Percentiles rank a stretch among this genome's conserved stretches.
These are phyloP conservation scores for Poeciliopsis turneri DNA, from an alignment of 2,797 vertebrate species.

Conservation along the genomic window DNA sequence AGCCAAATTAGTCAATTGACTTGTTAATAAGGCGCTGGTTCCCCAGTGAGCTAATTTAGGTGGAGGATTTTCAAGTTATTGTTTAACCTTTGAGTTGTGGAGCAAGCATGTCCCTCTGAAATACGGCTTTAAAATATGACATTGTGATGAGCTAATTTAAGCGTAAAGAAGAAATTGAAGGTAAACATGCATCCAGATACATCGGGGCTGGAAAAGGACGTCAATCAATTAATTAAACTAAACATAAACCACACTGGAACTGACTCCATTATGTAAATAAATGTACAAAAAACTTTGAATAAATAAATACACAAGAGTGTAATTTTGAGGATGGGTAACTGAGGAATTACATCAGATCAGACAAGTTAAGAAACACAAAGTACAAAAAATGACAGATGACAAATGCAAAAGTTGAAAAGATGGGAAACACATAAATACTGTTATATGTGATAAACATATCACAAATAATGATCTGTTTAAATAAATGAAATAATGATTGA, in stretches of 20 bases:
- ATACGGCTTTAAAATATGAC: neutral
- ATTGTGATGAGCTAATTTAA: neutral
- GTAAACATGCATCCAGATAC: neutral
- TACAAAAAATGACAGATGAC: neutral
- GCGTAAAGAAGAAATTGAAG: neutral
- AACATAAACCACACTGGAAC: neutral
- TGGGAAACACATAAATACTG: neutral
- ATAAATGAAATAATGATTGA: neutral
- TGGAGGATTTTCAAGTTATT: conserved; percentile 17
- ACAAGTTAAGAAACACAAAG: neutral
- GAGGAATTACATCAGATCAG: neutral
- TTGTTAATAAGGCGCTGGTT: conserved; percentile 28
- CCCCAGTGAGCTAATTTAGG: conserved; percentile 35
- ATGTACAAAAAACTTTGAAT: neutral
- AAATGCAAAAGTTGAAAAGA: neutral
- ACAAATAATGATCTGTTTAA: neutral
- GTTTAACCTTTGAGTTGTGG: conserved; percentile 27
- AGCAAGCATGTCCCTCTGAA: neutral
- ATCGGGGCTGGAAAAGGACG: neutral
- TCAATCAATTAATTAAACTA: neutral
- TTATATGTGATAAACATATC: neutral
- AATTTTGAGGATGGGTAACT: neutral
- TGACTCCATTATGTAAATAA: neutral
- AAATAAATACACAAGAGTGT: neutral
- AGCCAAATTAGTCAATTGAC: conserved; percentile 41